Percentiles rank a stretch among this genome's conserved stretches.
phyloP scores from a whole-genome alignment of 1,140 invertebrate genomes.

The Drosophila mojavensis region DNA sequence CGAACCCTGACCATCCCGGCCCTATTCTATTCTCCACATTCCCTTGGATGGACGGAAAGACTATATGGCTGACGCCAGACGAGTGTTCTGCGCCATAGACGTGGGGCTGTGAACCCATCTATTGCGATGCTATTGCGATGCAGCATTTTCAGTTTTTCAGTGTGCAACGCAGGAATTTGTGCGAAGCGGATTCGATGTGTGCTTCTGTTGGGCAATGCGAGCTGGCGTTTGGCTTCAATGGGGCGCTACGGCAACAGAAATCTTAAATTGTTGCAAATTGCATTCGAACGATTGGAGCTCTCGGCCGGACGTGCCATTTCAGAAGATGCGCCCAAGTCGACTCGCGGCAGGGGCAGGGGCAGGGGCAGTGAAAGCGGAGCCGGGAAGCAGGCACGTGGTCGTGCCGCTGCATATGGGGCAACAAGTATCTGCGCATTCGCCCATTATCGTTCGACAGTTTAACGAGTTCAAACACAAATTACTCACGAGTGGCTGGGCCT shows the following conservation, averaged over 20 bases:
- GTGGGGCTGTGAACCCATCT: conserved; percentile 55
- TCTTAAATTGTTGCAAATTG: conserved; percentile 82
- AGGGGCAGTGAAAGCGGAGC: conserved; percentile 14
- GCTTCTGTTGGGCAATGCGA: conserved; percentile 49
- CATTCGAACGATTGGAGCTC: conserved; percentile 52
- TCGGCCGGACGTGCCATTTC: conserved; percentile 67
- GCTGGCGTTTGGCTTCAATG: conserved; percentile 63
- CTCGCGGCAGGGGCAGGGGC: background rate
- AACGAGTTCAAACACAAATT: conserved; percentile 78
- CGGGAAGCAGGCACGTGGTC: conserved; percentile 42
- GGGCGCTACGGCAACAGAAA: conserved; percentile 46
- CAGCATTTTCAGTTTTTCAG: conserved; percentile 48
- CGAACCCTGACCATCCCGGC: background rate
- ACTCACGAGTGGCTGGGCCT: conserved; percentile 60
- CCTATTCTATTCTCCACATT: background rate
- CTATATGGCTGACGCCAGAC: conserved; percentile 27
- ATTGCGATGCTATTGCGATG: conserved; percentile 29
- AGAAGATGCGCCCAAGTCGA: conserved; percentile 43
- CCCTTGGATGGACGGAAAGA: background rate
- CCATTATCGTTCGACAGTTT: conserved; percentile 73
- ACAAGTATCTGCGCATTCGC: conserved; percentile 54
- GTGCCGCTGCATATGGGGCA: conserved; percentile 69
- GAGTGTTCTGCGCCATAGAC: conserved; percentile 10
- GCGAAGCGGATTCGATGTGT: conserved; percentile 36
- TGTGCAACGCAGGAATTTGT: conserved; percentile 56